phyloP scores from a whole-genome alignment of 2,888 invertebrate genomes.

The Adelphocoris suturalis region DNA sequence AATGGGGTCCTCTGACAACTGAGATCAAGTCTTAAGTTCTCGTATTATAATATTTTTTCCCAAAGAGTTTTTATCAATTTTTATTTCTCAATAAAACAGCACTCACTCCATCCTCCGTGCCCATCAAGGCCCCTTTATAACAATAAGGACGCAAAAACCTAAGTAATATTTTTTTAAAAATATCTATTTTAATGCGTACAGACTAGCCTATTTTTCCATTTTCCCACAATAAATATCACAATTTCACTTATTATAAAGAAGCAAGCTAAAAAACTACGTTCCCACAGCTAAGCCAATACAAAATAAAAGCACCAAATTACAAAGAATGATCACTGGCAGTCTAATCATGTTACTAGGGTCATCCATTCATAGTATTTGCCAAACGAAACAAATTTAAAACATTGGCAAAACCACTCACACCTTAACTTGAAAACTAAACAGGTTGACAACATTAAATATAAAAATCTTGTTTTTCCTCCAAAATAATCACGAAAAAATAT shows the following conservation, averaged over 20 bases:
- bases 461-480: neutral
- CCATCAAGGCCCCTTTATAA: slow-evolving; percentile 70
- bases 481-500: neutral
- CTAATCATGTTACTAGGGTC: slow-evolving; percentile 40
- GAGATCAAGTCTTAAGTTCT: slow-evolving; percentile 71
- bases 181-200: slow-evolving; percentile 62
- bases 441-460: neutral
- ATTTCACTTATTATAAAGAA: slow-evolving; percentile 68
- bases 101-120: slow-evolving; percentile 55
- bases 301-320: slow-evolving; percentile 40
- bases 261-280: slow-evolving; percentile 59
- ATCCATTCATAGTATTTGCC: slow-evolving; percentile 1
- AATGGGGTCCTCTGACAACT: slow-evolving; percentile 71
- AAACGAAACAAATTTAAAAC: neutral
- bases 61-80: slow-evolving; percentile 43
- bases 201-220: slow-evolving; percentile 61
- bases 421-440: neutral
- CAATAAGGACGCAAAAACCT: slow-evolving; percentile 68
- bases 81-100: slow-evolving; percentile 51
- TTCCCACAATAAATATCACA: slow-evolving; percentile 67
- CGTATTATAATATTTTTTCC: slow-evolving; percentile 58
- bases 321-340: slow-evolving; percentile 47
- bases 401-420: slow-evolving; percentile 28
- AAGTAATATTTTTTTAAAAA: slow-evolving; percentile 57
- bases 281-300: slow-evolving; percentile 26